Evolutionary conservation across 2,888 invertebrate genomes (phyloP).

Genomic region (Amblyteles armatorius): DNA sequence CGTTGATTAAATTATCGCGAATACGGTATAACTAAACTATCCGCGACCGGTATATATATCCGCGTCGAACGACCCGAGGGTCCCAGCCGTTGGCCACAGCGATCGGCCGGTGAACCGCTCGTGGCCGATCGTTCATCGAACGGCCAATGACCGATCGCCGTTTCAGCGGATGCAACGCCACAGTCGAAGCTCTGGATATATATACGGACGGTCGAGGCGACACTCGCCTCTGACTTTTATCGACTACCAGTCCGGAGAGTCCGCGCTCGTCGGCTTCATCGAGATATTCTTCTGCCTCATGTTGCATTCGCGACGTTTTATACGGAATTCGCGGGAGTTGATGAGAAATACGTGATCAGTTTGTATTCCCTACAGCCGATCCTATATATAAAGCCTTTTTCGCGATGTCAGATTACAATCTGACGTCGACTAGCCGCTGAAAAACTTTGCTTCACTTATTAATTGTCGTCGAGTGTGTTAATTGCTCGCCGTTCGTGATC

Average conservation of each 20-base stretch:
- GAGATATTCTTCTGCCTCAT: constrained; percentile 30
- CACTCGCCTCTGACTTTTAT: constrained; percentile 51
- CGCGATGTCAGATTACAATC: constrained; percentile 35
- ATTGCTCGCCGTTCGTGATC: constrained; percentile 54
- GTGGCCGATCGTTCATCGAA: background rate
- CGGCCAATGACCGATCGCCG: background rate
- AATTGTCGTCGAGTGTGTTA: constrained; percentile 63
- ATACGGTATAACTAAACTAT: constrained; percentile 56
- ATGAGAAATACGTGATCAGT: constrained; percentile 56
- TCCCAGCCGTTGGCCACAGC: constrained; percentile 46
- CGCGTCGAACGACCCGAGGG: constrained; percentile 9
- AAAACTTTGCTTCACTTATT: constrained; percentile 58
- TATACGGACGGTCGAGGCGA: background rate
- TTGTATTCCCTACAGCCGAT: constrained; percentile 40
- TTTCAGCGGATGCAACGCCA: background rate
- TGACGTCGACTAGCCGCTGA: constrained; percentile 61
- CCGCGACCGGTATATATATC: constrained; percentile 34
- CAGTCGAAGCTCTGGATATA: background rate
- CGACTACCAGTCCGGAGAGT: constrained; percentile 12
- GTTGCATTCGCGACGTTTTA: constrained; percentile 45
- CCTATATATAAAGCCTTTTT: background rate
- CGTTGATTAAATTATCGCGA: constrained; percentile 68
- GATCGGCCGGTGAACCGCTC: constrained; percentile 1
- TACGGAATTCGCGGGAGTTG: constrained; percentile 43
- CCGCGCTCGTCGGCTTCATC: constrained; percentile 1